Conservation (phyloP, 2,797 vertebrate genomes). For the Argentina silus region DNA sequence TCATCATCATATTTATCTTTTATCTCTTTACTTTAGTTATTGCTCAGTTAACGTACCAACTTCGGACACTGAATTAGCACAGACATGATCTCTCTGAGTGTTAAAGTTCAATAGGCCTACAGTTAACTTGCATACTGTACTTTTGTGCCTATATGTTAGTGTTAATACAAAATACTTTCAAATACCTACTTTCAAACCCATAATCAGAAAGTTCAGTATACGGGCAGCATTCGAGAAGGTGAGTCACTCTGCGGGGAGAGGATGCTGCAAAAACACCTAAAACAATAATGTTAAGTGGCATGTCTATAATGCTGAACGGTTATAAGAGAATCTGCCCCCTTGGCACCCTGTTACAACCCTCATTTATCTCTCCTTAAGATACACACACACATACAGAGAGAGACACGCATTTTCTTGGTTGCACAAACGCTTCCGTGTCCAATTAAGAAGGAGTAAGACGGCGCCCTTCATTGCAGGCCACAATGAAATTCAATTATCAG, state of each 20-base stretch:
- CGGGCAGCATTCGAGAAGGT: conserved; percentile 8
- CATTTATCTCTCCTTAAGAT: neutral
- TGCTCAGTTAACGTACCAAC: too few species aligned
- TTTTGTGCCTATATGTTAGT: too few species aligned
- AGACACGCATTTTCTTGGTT: neutral
- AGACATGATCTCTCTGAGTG: too few species aligned
- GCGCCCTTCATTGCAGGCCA: neutral
- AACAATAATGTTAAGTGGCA: conserved; percentile 24
- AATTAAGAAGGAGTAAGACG: neutral
- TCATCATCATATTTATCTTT: too few species aligned
- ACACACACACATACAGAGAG: neutral
- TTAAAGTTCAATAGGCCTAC: too few species aligned
- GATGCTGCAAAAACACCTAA: conserved; percentile 12
- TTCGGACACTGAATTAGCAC: too few species aligned
- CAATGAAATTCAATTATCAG: conserved; percentile 13
- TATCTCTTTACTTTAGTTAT: too few species aligned
- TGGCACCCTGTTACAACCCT: conserved; percentile 4
- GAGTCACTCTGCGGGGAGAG: conserved; percentile 21
- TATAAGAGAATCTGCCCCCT: conserved; percentile 14
- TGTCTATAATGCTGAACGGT: conserved; percentile 3
- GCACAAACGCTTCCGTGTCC: conserved; percentile 5
- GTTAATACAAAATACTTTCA: neutral
- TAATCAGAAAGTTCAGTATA: neutral
- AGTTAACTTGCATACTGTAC: too few species aligned
- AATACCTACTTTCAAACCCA: neutral